phyloP scores from a whole-genome alignment of 2,888 invertebrate species.

The Aspidapion aeneum region DNA sequence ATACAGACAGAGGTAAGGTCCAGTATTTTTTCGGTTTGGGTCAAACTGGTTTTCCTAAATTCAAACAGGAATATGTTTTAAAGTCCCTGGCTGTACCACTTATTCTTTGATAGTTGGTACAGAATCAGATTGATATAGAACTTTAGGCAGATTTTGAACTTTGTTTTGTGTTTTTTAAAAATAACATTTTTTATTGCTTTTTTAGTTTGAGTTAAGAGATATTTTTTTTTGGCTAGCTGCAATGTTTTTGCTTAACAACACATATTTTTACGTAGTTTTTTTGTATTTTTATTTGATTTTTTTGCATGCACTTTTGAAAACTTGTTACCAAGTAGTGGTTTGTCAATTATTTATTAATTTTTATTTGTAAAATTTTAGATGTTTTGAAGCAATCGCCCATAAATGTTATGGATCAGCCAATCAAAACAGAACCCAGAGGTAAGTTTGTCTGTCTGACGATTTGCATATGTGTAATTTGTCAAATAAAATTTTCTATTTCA shows the following conservation, averaged over 20 bases:
- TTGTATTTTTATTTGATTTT: neutral
- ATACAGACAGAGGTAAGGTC: too few species aligned
- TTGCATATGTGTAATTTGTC: neutral
- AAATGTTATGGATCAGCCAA: slow-evolving; percentile 30
- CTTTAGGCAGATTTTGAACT: too few species aligned
- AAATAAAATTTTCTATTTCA: too few species aligned
- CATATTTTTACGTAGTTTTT: slow-evolving; percentile 9
- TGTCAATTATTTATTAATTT: neutral
- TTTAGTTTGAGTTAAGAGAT: slow-evolving; percentile 13
- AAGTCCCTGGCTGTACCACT: slow-evolving; percentile 3
- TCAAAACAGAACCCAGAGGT: slow-evolving; percentile 48
- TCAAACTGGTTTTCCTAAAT: neutral
- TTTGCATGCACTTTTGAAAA: neutral
- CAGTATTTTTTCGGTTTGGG: too few species aligned
- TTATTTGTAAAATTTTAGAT: neutral
- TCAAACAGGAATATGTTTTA: slow-evolving; percentile 1
- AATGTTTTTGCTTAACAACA: neutral
- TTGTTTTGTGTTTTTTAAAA: too few species aligned
- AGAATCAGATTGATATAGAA: too few species aligned
- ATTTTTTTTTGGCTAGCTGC: neutral
- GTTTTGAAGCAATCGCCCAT: slow-evolving; percentile 26
- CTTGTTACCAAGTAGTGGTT: too few species aligned
- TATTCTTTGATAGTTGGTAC: slow-evolving; percentile 10
- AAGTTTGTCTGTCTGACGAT: slow-evolving; percentile 15
- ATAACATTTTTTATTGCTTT: too few species aligned